A percentile compares a stretch with the other conserved stretches of the same genome.
phyloP scores from a whole-genome alignment of 2,888 invertebrate genomes.

The Epinotia brunnichana region DNA sequence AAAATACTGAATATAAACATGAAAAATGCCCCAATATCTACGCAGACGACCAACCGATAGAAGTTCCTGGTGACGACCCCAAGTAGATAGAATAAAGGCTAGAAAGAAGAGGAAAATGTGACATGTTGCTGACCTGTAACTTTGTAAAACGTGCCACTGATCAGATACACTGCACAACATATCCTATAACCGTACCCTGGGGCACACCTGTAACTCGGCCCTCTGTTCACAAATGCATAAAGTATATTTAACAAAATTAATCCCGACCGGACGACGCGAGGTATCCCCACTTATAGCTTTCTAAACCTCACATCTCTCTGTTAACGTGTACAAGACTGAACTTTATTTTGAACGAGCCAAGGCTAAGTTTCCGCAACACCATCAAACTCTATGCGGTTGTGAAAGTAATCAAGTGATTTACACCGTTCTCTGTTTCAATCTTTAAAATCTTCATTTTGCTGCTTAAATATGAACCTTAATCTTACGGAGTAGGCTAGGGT shows the following conservation, averaged over 20 bases:
- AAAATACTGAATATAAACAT: too few relatives aligned
- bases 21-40: too few relatives aligned
- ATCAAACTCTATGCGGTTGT: not conserved
- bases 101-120: too few relatives aligned
- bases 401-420: not conserved
- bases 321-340: not conserved
- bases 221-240: constrained; percentile 5
- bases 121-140: too few relatives aligned
- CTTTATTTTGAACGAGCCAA: not conserved
- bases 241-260: constrained; percentile 6
- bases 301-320: not conserved
- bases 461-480: not conserved
- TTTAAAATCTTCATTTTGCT: not conserved
- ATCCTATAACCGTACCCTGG: not conserved
- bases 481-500: not conserved
- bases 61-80: too few relatives aligned
- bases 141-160: not conserved
- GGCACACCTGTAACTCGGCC: constrained; percentile 1
- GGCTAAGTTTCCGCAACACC: not conserved
- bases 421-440: not conserved
- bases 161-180: not conserved
- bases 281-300: not conserved
- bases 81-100: too few relatives aligned
- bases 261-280: not conserved
- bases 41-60: too few relatives aligned